These are phyloP conservation scores for Oreotragus oreotragus DNA, from an alignment of 2,113 vertebrate genomes.

Conservation along the genomic window DNA sequence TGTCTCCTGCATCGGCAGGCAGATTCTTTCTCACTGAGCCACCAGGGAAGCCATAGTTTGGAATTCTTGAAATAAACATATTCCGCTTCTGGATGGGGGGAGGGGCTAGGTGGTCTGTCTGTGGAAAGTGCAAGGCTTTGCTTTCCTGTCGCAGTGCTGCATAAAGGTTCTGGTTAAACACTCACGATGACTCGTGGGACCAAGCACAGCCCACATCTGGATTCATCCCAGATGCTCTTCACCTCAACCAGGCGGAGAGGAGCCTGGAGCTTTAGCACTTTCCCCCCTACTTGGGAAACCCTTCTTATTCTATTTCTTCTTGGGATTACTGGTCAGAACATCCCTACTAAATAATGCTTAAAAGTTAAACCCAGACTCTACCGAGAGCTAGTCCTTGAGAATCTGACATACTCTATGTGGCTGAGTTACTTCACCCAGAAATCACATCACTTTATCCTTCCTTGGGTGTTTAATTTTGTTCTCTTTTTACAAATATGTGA, in stretches of 20 bases:
- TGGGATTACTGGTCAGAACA: background rate
- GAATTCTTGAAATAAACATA: background rate
- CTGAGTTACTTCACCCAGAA: background rate
- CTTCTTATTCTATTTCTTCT: background rate
- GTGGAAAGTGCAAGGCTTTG: background rate
- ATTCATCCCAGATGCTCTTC: background rate
- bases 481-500: background rate
- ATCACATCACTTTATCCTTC: background rate
- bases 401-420: rapidly evolving
- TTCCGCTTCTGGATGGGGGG: background rate
- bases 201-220: background rate
- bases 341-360: background rate
- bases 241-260: background rate
- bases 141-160: rapidly evolving
- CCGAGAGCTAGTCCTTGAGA: background rate
- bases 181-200: rapidly evolving
- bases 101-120: rapidly evolving
- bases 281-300: background rate
- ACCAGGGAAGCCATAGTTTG: background rate
- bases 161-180: too few relatives aligned
- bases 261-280: background rate
- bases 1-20: background rate
- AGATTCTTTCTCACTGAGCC: background rate
- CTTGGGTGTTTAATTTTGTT: background rate
- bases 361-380: background rate